Conservation (phyloP, 1,140 invertebrate genomes). For the Batillaria attramentaria region DNA sequence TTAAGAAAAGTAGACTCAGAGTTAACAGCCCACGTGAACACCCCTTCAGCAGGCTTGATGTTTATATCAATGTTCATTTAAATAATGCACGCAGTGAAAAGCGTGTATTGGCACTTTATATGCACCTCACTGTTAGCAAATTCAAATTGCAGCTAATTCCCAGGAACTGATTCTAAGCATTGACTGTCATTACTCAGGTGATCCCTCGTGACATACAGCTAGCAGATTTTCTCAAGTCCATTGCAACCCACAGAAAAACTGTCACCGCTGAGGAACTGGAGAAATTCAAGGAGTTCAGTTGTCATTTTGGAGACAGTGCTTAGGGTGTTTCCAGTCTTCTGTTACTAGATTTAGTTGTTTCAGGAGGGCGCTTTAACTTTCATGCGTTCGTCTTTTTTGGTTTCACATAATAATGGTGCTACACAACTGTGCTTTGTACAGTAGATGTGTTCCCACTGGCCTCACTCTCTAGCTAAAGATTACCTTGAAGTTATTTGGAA, state of each 20-base stretch:
- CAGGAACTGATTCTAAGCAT: not conserved
- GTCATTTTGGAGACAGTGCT: constrained; percentile 53
- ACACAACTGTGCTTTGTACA: not conserved
- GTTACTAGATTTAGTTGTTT: not conserved
- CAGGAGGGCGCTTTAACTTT: not conserved
- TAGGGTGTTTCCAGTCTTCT: constrained; percentile 11
- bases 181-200: constrained; percentile 47
- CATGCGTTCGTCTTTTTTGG: not conserved
- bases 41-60: not conserved
- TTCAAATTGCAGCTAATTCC: not conserved
- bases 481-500: no score
- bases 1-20: not conserved
- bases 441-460: not conserved
- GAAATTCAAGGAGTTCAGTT: constrained; percentile 60
- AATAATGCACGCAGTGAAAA: not conserved
- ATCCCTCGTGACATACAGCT: constrained; percentile 51
- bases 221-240: constrained; percentile 60
- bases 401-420: not conserved
- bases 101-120: not conserved
- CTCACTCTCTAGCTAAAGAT: no score
- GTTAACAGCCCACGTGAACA: not conserved
- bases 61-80: not conserved
- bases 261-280: constrained; percentile 55
- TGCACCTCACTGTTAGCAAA: not conserved
- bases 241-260: constrained; percentile 58